Evolutionary conservation across 1,140 invertebrate species (phyloP).

Genomic region (Hylaeus anthracinus): DNA sequence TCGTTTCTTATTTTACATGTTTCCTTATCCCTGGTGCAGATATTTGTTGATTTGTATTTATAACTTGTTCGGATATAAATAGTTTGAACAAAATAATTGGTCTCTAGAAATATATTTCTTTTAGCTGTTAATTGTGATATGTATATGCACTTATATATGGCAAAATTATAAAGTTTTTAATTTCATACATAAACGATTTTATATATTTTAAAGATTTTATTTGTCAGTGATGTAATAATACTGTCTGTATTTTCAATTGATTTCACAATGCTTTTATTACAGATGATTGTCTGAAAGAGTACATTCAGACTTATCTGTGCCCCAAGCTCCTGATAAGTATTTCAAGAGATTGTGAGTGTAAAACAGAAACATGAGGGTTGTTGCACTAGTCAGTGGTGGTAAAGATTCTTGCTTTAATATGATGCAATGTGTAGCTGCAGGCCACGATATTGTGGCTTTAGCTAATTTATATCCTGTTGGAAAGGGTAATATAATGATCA

Average conservation of each 20-base stretch:
- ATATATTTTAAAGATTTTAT: constrained; percentile 13
- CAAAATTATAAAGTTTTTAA: neutral
- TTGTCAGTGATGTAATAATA: constrained; percentile 14
- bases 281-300: constrained; percentile 73
- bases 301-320: constrained; percentile 53
- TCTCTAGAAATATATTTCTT: neutral
- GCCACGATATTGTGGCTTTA: constrained; percentile 97
- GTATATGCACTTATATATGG: neutral
- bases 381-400: constrained; percentile 96
- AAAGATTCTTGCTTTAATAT: constrained; percentile 99
- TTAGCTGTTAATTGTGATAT: constrained; percentile 9
- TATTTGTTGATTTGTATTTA: constrained; percentile 7
- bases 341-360: constrained; percentile 39
- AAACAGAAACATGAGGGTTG: constrained; percentile 88
- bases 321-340: constrained; percentile 52
- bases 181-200: constrained; percentile 7
- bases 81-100: neutral
- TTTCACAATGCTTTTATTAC: constrained; percentile 58
- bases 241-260: constrained; percentile 12
- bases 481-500: constrained; percentile 84
- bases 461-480: constrained; percentile 96
- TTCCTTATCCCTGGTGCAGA: neutral
- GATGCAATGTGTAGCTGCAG: constrained; percentile 97
- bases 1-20: constrained; percentile 14
- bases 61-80: neutral